These are phyloP conservation scores for Python bivittatus DNA, from an alignment of 2,113 vertebrate genomes.

Conservation along the genomic window DNA sequence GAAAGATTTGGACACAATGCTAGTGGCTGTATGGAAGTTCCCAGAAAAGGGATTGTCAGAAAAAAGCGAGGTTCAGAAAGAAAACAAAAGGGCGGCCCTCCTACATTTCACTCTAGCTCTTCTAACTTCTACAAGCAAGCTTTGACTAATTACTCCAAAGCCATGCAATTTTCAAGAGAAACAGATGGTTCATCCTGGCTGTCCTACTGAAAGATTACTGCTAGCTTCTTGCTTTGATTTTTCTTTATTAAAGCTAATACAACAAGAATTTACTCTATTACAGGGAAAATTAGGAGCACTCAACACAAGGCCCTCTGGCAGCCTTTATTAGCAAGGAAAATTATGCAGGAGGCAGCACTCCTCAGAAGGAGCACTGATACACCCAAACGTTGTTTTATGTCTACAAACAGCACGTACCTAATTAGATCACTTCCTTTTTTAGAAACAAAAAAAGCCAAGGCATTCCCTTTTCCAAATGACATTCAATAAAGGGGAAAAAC, in stretches of 20 bases:
- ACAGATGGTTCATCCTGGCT: background rate
- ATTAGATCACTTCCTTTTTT: background rate
- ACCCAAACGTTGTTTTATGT: background rate
- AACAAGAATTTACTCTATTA: background rate
- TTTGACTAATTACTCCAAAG: background rate
- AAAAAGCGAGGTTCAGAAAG: background rate
- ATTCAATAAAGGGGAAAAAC: background rate
- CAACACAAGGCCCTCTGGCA: background rate
- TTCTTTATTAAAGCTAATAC: background rate
- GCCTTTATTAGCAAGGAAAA: background rate
- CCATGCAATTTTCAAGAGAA: background rate
- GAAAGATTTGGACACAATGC: background rate
- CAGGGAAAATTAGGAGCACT: background rate
- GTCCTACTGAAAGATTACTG: background rate
- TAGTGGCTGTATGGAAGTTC: background rate
- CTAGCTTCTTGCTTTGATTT: background rate
- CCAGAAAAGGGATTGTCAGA: background rate
- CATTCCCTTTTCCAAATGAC: background rate
- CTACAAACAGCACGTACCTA: background rate
- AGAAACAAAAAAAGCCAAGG: background rate
- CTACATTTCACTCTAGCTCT: background rate
- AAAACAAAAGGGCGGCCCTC: background rate
- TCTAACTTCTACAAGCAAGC: background rate
- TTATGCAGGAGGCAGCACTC: background rate
- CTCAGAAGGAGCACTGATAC: background rate